These are phyloP conservation scores for Phalangium opilio DNA, from an alignment of 2,888 invertebrate genomes.

Conservation along the genomic window DNA sequence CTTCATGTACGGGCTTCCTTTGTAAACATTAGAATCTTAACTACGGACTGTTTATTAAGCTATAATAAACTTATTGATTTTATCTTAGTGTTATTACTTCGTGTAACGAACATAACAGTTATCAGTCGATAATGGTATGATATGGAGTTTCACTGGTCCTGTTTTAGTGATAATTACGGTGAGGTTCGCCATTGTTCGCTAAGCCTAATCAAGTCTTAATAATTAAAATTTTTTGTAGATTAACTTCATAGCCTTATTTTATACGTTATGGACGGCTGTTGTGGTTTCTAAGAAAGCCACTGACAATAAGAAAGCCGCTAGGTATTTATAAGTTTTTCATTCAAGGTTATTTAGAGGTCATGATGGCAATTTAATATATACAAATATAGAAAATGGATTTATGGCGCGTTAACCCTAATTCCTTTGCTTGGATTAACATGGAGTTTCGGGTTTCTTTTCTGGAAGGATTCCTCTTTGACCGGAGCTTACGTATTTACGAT, in stretches of 20 bases:
- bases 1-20: too few relatives aligned
- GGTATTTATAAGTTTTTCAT: too few relatives aligned
- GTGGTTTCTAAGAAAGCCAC: constrained; percentile 1
- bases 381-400: constrained; percentile 18
- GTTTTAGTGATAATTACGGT: constrained; percentile 10
- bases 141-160: constrained; percentile 15
- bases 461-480: constrained; percentile 8
- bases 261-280: constrained; percentile 10
- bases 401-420: constrained; percentile 13
- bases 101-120: too few relatives aligned
- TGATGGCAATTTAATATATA: too few relatives aligned
- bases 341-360: too few relatives aligned
- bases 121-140: constrained; percentile 10
- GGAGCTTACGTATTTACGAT: constrained; percentile 18
- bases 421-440: constrained; percentile 19
- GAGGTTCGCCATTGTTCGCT: too few relatives aligned
- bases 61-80: too few relatives aligned
- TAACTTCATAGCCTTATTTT: constrained; percentile 9
- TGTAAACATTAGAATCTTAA: too few relatives aligned
- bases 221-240: constrained; percentile 10
- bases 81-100: too few relatives aligned
- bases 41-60: too few relatives aligned
- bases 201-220: too few relatives aligned
- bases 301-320: too few relatives aligned
- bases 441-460: constrained; percentile 19